phyloP scores from a whole-genome alignment of 2,113 vertebrate species.

The Pomatorhinus ruficollis region DNA sequence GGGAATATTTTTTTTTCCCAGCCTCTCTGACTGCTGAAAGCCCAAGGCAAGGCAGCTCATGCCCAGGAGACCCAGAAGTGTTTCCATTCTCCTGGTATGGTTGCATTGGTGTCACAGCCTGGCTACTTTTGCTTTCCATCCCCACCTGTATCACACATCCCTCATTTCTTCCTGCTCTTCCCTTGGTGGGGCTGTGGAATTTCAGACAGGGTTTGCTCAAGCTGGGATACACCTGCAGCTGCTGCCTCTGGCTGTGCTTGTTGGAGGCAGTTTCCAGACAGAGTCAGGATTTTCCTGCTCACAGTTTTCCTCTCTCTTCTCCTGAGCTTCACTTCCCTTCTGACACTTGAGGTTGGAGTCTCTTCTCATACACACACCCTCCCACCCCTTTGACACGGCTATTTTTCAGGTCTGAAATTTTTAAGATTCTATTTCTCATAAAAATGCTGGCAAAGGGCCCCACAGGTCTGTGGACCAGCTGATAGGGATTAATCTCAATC shows the following conservation, averaged over 20 bases:
- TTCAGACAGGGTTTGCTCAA: background rate
- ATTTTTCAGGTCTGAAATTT: background rate
- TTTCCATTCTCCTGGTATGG: background rate
- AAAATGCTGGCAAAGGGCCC: background rate
- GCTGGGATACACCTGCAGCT: background rate
- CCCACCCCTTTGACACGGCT: background rate
- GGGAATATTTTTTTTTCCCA: background rate
- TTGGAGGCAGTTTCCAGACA: background rate
- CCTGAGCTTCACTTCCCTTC: background rate
- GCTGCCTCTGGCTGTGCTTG: background rate
- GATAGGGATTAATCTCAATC: conserved; percentile 24
- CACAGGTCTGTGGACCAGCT: background rate
- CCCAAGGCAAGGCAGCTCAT: background rate
- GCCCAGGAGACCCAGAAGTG: background rate
- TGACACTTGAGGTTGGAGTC: background rate
- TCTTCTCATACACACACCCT: background rate
- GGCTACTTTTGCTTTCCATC: background rate
- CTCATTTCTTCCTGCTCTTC: background rate
- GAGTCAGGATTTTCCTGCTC: background rate
- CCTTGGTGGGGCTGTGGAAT: background rate
- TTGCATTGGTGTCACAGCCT: background rate
- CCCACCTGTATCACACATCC: background rate
- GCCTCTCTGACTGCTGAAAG: background rate
- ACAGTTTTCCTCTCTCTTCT: background rate
- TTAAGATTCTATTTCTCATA: background rate